phyloP scores from a whole-genome alignment of 1,140 invertebrate genomes.

The Lasioglossum baleicum region DNA sequence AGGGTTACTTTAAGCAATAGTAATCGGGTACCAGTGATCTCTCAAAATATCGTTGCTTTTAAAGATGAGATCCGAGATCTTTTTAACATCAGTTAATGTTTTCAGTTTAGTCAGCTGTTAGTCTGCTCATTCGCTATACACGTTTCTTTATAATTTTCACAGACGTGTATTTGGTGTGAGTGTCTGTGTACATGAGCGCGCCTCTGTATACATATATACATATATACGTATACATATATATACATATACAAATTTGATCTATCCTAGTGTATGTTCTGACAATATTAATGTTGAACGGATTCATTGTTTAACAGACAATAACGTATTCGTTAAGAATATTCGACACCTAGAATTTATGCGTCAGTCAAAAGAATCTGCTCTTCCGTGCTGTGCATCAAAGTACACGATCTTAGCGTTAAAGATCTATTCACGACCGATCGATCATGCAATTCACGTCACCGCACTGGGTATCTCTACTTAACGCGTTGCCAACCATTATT shows the following conservation, averaged over 20 bases:
- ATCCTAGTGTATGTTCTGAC: constrained; percentile 25
- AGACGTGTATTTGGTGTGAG: background rate
- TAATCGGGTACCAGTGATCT: background rate
- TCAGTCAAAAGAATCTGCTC: constrained; percentile 57
- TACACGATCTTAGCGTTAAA: constrained; percentile 40
- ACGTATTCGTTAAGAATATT: constrained; percentile 48
- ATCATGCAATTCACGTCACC: constrained; percentile 38
- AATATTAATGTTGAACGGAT: constrained; percentile 32
- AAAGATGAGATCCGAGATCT: background rate
- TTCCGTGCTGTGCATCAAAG: constrained; percentile 53
- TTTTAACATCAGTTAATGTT: background rate
- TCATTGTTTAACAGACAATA: constrained; percentile 46
- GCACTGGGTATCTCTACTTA: constrained; percentile 28
- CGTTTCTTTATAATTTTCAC: too few relatives aligned
- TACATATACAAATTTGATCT: constrained; percentile 24
- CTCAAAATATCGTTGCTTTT: background rate
- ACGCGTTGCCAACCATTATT: background rate
- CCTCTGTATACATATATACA: background rate
- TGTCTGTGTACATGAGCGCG: constrained; percentile 6
- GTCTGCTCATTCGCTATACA: too few relatives aligned
- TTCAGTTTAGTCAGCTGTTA: too few relatives aligned
- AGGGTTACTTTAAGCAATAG: background rate
- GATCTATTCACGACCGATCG: constrained; percentile 20
- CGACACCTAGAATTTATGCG: constrained; percentile 39
- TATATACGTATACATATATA: constrained; percentile 1